Evolutionary conservation across 2,113 vertebrate species (phyloP).

Genomic region (Ciconia maguari): DNA sequence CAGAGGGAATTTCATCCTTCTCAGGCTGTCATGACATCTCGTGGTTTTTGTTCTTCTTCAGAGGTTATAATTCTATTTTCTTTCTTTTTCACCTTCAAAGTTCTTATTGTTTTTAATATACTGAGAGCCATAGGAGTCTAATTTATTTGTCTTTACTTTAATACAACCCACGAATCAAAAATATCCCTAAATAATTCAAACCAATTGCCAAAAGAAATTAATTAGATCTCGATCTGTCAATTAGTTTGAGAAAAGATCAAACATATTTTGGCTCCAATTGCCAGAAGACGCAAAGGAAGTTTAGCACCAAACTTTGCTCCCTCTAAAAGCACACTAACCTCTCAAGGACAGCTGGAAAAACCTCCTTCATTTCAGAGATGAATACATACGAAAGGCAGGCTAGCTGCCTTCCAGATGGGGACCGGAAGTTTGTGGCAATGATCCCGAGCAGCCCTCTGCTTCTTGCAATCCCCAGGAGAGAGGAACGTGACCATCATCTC

Average conservation of each 20-base stretch:
- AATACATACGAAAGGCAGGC: conserved; percentile 26
- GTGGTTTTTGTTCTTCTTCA: neutral
- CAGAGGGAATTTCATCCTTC: neutral
- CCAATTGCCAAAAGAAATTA: neutral
- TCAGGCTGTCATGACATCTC: neutral
- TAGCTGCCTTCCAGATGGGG: conserved; percentile 54
- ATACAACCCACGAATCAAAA: neutral
- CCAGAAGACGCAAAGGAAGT: neutral
- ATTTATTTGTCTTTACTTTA: neutral
- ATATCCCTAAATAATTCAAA: neutral
- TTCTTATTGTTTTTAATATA: neutral
- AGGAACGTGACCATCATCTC: neutral
- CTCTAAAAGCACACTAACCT: neutral
- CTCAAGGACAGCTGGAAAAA: conserved; percentile 10
- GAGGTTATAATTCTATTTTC: neutral
- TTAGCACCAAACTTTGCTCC: neutral
- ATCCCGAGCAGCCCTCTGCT: neutral
- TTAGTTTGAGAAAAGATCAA: neutral
- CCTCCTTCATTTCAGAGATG: conserved; percentile 3
- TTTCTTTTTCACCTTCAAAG: neutral
- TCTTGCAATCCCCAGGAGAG: conserved; percentile 1
- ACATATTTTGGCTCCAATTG: neutral
- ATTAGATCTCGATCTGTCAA: neutral
- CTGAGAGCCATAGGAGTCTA: neutral
- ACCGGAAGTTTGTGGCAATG: neutral